Conservation (phyloP, 2,888 invertebrate genomes). For the Eumacrocentrus americanus region DNA sequence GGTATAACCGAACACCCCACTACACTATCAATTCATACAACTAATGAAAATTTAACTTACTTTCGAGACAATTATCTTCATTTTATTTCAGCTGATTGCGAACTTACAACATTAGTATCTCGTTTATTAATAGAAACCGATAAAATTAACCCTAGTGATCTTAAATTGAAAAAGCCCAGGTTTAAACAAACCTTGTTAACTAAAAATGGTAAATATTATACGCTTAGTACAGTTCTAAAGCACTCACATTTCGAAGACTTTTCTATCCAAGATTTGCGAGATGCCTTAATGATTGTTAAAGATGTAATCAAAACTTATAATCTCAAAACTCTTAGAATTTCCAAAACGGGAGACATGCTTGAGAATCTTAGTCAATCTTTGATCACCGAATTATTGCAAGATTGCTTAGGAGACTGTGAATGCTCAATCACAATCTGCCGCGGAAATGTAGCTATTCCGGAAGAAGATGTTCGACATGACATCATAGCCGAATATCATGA, state of each 20-base stretch:
- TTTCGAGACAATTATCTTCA: constrained; percentile 5
- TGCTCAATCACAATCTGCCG: constrained; percentile 11
- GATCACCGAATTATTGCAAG: neutral
- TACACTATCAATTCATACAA: neutral
- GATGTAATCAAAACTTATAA: neutral
- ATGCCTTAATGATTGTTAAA: neutral
- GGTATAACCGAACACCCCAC: neutral
- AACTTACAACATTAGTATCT: neutral
- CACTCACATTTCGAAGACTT: constrained; percentile 10
- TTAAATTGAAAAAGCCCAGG: constrained; percentile 17
- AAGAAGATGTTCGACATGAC: neutral
- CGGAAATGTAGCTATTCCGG: neutral
- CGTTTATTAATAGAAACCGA: constrained; percentile 14
- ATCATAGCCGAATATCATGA: constrained; percentile 19
- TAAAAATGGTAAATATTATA: neutral
- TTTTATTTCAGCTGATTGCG: neutral
- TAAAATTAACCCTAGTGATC: constrained; percentile 4
- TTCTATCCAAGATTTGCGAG: neutral
- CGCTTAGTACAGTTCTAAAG: constrained; percentile 5
- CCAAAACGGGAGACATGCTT: constrained; percentile 12
- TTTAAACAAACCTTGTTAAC: constrained; percentile 13
- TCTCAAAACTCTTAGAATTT: constrained; percentile 9
- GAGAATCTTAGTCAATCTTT: constrained; percentile 5
- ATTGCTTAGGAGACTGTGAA: neutral
- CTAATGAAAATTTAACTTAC: constrained; percentile 13